Base-by-base conservation (phyloP, 2,113 vertebrate species). In the Pedionomus torquatus region DNA sequence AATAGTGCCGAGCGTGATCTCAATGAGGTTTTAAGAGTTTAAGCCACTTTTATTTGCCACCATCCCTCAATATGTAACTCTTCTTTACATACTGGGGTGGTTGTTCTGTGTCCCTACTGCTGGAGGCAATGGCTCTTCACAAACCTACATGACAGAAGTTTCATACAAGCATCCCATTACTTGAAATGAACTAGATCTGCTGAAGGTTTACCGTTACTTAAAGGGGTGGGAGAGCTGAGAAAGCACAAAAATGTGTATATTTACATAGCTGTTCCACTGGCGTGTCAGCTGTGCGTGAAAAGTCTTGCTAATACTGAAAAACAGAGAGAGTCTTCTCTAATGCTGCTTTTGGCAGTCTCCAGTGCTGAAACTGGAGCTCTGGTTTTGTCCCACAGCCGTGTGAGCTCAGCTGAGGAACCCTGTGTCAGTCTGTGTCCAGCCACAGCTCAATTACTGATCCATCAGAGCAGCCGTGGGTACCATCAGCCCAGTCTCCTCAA, bases 221-320 rank as follows among this genome's bases (percentile, higher is more conserved):
- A 23, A 28, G 25, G n/a, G 7, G 60, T 83, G 23, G 55, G 44
- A 83, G 17, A 68, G 35, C 4, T 74, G 57, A 30, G 43, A 55
- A 71, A 93, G 43, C 30, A 74, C 79, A 89, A 78, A 41, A 33
- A 8, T 2, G 1, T 24, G 35, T 16, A 4, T 63, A 75, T 89
- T 90, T 92, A 84, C 57, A 35, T 33, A 39, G 71, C 39, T 89
- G 19, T 89, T 79, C 51, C 74, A 66, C 13, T 37, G 19, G 6
- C 89, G 25, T 60, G 54, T 79, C 66, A 66, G 28, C 35, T 17
- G 8, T 78, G 52, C 49, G 10, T 57, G 46, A 52, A 81, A 78
- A 48, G 25, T 69, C 49, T 71, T 57, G 31, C 13, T 85, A 95
- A 94, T 87, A 95, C 83, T 91, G 89, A 80, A 92, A 92, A 93